Base-by-base conservation (phyloP, 35 echinoderm and acorn worm genomes). In the Lytechinus variegatus region DNA sequence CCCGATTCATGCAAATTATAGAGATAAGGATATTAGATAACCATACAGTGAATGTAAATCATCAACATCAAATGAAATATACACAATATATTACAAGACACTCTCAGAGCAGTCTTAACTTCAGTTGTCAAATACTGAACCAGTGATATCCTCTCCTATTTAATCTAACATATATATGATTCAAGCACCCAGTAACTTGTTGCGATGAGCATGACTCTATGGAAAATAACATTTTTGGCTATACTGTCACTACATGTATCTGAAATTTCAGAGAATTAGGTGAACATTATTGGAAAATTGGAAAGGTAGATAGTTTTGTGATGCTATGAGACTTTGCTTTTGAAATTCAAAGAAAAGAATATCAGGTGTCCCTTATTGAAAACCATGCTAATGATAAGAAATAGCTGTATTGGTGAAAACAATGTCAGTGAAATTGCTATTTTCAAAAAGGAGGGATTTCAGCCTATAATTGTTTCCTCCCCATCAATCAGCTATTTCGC, bases 31-130 rank as follows among this genome's bases (percentile, higher is more conserved):
- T 53, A 93, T 93, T 55, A 93, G 54, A 93, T 57, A 57, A 93
- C 12, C 52, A 54, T 55, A 93, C 52, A 93, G n/a, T 29, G 11
- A 90, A 28, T 13, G 57, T 55, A 93, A 93, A 93, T 93, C 55
- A 57, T 55, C 9, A 10, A 93, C 92, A 57, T 54, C 9, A 93
- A 93, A 93, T 93, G 54, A 93, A 27, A 93, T 93, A 57, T 93
- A 93, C 92, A 93, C 92, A 93, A 57, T 90, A 93, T 93, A 28
- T 55, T 55, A 55, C 54, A 93, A 33, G 66, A 93, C 27, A 93
- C 54, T 93, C 53, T 57, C 92, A 54, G 55, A 53, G 92, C 92
- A 93, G 13, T 57, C 66, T 93, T 93, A 28, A 11, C 53, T 93
- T 55, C 92, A 93, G 53, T 57, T 57, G 53, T 57, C 92, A 54